These are phyloP conservation scores for Enteromius fasciolatus DNA, from an alignment of 2,797 vertebrate species.

Conservation along the genomic window DNA sequence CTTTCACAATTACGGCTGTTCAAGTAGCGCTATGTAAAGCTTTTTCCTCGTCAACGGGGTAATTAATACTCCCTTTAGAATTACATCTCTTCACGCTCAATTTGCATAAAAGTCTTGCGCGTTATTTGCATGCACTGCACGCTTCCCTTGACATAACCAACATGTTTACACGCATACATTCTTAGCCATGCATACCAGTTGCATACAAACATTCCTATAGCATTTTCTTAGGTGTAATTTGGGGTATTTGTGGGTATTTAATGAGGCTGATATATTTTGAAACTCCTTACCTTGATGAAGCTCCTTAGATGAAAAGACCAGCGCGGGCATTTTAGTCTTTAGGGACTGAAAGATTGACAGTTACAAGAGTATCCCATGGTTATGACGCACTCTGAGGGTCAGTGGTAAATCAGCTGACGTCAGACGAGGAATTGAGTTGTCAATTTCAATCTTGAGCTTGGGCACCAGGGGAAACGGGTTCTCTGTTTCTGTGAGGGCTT, in stretches of 20 bases:
- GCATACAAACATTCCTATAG: background rate
- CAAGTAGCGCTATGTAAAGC: slow-evolving; percentile 4
- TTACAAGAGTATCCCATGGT: background rate
- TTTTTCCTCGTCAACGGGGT: background rate
- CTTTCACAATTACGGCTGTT: slow-evolving; percentile 30
- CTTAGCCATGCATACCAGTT: slow-evolving; percentile 5
- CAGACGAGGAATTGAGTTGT: slow-evolving; percentile 63
- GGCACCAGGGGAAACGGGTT: slow-evolving; percentile 19
- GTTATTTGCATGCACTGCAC: slow-evolving; percentile 2
- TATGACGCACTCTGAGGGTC: slow-evolving; percentile 49
- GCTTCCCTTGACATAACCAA: background rate
- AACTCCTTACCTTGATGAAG: background rate
- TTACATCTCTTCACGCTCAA: slow-evolving; percentile 11
- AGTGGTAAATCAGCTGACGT: slow-evolving; percentile 60
- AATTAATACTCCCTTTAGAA: slow-evolving; percentile 28
- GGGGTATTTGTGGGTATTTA: slow-evolving; percentile 1
- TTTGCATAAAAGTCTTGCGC: slow-evolving; percentile 9
- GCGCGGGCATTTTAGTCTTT: background rate
- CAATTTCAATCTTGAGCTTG: slow-evolving; percentile 61
- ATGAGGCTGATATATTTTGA: background rate
- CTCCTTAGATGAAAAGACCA: background rate
- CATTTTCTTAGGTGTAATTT: background rate
- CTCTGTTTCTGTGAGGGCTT: slow-evolving; percentile 20
- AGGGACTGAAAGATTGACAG: slow-evolving; percentile 31
- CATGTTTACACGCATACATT: slow-evolving; percentile 5